Evolutionary conservation across 2,797 vertebrate genomes (phyloP).

Genomic region (Channa striata): DNA sequence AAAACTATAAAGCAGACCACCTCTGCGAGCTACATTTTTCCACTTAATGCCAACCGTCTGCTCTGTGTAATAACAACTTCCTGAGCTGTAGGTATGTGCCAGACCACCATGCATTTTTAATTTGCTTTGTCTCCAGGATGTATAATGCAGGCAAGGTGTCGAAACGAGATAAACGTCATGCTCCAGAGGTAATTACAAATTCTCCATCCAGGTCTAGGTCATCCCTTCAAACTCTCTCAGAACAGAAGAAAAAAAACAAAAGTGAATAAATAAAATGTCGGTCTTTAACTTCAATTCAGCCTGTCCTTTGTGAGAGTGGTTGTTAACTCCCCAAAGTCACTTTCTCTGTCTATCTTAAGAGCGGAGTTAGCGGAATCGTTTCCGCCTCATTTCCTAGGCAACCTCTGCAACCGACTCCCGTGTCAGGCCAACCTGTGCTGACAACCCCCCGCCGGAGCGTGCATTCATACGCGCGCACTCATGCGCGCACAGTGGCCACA

Average conservation of each 20-base stretch:
- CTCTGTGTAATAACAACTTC: conserved; percentile 27
- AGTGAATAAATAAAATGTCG: conserved; percentile 26
- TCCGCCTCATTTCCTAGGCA: conserved; percentile 77
- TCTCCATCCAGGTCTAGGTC: conserved; percentile 38
- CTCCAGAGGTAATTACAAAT: conserved; percentile 65
- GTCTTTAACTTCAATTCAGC: conserved; percentile 30
- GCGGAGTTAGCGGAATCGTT: conserved; percentile 64
- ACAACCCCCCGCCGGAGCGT: conserved; percentile 67
- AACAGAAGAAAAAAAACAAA: conserved; percentile 10
- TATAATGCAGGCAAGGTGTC: conserved; percentile 59
- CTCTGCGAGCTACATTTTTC: conserved; percentile 9
- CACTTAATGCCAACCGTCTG: conserved; percentile 19
- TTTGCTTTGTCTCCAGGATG: conserved; percentile 64
- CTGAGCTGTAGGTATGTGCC: conserved; percentile 41
- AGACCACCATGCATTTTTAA: conserved; percentile 66
- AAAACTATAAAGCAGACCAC: neutral
- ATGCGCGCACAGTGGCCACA: neutral
- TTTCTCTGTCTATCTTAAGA: conserved; percentile 70
- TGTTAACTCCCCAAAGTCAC: conserved; percentile 78
- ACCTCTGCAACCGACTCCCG: conserved; percentile 76
- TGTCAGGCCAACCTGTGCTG: conserved; percentile 73
- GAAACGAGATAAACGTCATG: conserved; percentile 60
- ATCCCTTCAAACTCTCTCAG: conserved; percentile 41
- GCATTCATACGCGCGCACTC: conserved; percentile 2
- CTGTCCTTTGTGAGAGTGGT: conserved; percentile 52